Evolutionary conservation across 2,797 vertebrate species (phyloP).

Genomic region (Anas acuta): DNA sequence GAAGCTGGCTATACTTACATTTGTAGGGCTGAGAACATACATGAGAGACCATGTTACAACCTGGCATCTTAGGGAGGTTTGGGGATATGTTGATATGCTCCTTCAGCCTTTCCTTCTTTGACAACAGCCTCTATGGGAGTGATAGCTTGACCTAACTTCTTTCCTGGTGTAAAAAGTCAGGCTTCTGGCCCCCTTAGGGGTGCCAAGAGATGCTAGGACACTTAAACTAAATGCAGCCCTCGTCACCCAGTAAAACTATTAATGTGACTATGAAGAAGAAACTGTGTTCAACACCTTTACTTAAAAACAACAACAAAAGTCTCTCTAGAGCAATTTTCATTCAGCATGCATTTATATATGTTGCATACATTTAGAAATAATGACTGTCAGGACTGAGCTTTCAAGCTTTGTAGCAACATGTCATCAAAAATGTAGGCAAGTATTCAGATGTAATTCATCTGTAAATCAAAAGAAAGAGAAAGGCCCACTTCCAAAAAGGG

Average conservation of each 20-base stretch:
- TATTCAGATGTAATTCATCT: neutral
- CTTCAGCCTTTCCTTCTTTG: neutral
- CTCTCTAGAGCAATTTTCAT: neutral
- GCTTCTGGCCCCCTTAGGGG: neutral
- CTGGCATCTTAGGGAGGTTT: neutral
- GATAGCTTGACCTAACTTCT: accelerated
- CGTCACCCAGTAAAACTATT: neutral
- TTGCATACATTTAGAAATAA: neutral
- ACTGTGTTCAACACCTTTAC: neutral
- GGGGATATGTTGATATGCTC: accelerated
- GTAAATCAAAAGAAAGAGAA: neutral
- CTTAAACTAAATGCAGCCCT: neutral
- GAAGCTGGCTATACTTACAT: accelerated
- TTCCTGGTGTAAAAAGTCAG: accelerated
- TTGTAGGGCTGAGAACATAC: neutral
- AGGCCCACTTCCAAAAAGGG: accelerated
- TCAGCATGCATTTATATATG: neutral
- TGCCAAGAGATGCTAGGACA: neutral
- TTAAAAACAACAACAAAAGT: neutral
- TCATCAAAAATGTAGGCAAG: neutral
- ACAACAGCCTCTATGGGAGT: neutral
- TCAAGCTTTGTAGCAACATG: neutral
- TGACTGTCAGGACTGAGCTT: neutral
- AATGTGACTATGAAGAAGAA: neutral
- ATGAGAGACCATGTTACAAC: neutral